These are phyloP conservation scores for Andrena hattorfiana DNA, from an alignment of 2,888 invertebrate species.

Conservation along the genomic window DNA sequence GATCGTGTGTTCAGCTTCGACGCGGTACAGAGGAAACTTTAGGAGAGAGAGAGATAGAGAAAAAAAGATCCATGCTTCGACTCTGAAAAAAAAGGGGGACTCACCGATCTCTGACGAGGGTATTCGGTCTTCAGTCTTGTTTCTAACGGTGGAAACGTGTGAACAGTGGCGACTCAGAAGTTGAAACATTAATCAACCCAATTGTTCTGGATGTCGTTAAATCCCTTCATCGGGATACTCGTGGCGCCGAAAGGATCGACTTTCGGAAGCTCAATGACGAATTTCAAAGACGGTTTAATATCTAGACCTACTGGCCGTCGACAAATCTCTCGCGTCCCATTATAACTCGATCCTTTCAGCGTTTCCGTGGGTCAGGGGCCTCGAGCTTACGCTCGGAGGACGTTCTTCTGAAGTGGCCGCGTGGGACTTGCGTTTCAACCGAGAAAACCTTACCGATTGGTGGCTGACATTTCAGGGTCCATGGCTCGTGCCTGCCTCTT, in stretches of 20 bases:
- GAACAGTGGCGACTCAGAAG: background rate
- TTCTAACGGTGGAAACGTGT: constrained; percentile 15
- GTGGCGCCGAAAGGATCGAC: no score
- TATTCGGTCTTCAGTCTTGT: constrained; percentile 37
- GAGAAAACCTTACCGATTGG: constrained; percentile 61
- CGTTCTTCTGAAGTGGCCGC: background rate
- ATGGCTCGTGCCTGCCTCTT: constrained; percentile 39
- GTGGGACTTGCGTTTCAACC: constrained; percentile 5
- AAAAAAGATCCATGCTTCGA: constrained; percentile 57
- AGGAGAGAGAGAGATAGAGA: constrained; percentile 13
- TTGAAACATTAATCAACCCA: no score
- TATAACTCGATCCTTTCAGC: no score
- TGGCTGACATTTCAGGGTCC: constrained; percentile 38
- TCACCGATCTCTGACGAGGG: constrained; percentile 56
- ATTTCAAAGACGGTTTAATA: no score
- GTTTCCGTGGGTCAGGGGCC: background rate
- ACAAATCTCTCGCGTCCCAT: no score
- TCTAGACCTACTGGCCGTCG: no score
- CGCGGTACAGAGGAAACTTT: background rate
- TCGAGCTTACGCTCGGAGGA: background rate
- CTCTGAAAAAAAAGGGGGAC: constrained; percentile 41
- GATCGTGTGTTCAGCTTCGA: constrained; percentile 7
- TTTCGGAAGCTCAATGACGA: no score
- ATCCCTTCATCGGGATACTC: background rate
- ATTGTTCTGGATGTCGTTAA: background rate